phyloP scores from a whole-genome alignment of 2,888 invertebrate species.

The Antheraea assamensis region DNA sequence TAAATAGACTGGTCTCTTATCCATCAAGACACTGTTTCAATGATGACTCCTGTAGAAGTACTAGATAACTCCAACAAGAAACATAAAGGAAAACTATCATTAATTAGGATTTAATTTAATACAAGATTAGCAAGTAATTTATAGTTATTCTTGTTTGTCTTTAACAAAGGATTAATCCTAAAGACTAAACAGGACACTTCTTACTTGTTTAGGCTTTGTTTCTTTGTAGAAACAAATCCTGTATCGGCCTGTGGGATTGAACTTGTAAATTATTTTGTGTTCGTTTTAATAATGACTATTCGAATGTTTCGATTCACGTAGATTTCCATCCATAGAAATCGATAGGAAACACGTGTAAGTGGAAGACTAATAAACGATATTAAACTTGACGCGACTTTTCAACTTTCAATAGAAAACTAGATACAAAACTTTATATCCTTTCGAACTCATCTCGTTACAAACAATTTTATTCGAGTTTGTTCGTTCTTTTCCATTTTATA shows the following conservation, averaged over 20 bases:
- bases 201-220: too few species aligned
- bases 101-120: too few species aligned
- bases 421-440: neutral
- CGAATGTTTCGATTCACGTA: neutral
- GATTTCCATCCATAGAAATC: neutral
- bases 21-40: too few species aligned
- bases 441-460: neutral
- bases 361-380: neutral
- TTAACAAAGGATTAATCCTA: too few species aligned
- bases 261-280: neutral
- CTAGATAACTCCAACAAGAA: too few species aligned
- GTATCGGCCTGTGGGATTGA: neutral
- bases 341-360: neutral
- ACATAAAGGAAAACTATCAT: too few species aligned
- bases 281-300: neutral
- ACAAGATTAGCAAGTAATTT: too few species aligned
- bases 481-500: neutral
- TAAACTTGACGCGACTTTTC: neutral
- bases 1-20: too few species aligned
- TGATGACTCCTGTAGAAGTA: too few species aligned
- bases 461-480: slow-evolving; percentile 4
- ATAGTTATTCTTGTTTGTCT: too few species aligned
- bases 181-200: too few species aligned
- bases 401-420: neutral
- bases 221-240: too few species aligned